Percentiles rank a stretch among this genome's conserved stretches.
Evolutionary conservation across 2,888 invertebrate species (phyloP).

Genomic region (Tiliacea citrago): DNA sequence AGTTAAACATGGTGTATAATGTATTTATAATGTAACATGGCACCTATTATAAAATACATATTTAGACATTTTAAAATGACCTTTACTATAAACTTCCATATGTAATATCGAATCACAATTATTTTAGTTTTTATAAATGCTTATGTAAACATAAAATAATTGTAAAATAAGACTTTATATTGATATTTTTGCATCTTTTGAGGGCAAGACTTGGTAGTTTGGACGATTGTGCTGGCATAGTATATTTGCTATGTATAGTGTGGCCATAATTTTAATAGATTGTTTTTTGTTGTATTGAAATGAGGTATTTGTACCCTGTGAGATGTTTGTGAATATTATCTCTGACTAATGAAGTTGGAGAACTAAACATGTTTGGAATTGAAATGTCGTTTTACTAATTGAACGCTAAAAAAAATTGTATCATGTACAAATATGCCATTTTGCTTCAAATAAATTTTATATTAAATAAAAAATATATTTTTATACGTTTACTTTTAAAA

Average conservation of each 20-base stretch:
- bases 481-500: slow-evolving; percentile 80
- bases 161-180: slow-evolving; percentile 54
- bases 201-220: slow-evolving; percentile 52
- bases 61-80: slow-evolving; percentile 49
- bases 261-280: slow-evolving; percentile 48
- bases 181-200: slow-evolving; percentile 59
- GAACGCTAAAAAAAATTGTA: slow-evolving; percentile 45
- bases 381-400: slow-evolving; percentile 43
- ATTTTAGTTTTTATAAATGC: slow-evolving; percentile 61
- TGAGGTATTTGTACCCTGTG: slow-evolving; percentile 48
- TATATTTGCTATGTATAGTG: slow-evolving; percentile 54
- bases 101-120: slow-evolving; percentile 50
- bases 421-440: slow-evolving; percentile 75
- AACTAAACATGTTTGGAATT: slow-evolving; percentile 53
- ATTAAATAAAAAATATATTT: slow-evolving; percentile 77
- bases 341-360: slow-evolving; percentile 16
- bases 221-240: slow-evolving; percentile 46
- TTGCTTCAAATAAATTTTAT: slow-evolving; percentile 70
- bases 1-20: slow-evolving; percentile 42
- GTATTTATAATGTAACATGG: slow-evolving; percentile 52
- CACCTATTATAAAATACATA: slow-evolving; percentile 47
- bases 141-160: slow-evolving; percentile 52
- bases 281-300: slow-evolving; percentile 39
- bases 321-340: slow-evolving; percentile 18
- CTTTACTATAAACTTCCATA: slow-evolving; percentile 19